These are phyloP conservation scores for Pelmatolapia mariae DNA, from an alignment of 2,113 vertebrate species.

Conservation along the genomic window DNA sequence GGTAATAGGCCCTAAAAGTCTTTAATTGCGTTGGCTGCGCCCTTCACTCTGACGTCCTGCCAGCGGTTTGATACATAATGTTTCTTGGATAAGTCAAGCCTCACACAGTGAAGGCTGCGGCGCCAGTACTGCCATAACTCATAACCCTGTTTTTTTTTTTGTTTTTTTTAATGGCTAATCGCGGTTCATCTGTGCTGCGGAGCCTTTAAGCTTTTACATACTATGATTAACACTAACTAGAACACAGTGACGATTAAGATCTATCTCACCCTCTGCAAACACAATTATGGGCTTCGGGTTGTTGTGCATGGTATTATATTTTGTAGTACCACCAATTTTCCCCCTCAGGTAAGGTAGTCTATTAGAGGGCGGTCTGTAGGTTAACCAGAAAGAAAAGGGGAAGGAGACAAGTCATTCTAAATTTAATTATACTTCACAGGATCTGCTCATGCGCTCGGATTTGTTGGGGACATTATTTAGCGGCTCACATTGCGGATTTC, in stretches of 20 bases:
- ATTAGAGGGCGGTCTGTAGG: not conserved
- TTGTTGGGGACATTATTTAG: conserved; percentile 19
- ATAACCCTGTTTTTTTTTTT: not conserved
- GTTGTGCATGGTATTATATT: not conserved
- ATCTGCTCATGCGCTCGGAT: not conserved
- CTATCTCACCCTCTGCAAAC: not conserved
- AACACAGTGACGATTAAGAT: not conserved
- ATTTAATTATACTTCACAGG: conserved; percentile 4
- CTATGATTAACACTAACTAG: not conserved
- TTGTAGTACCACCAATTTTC: not conserved
- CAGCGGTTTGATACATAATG: conserved; percentile 31
- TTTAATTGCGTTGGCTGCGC: conserved; percentile 37
- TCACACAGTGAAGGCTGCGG: conserved; percentile 19
- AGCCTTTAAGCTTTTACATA: not conserved
- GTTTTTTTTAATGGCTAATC: not conserved
- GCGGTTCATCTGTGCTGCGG: not conserved
- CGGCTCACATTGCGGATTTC: conserved; percentile 19
- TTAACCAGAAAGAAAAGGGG: not conserved
- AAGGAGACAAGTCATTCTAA: not conserved
- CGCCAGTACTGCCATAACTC: conserved; percentile 1
- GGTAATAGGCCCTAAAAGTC: conserved; percentile 35
- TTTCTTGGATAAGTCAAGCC: conserved; percentile 6
- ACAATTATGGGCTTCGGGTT: not conserved
- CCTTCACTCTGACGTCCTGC: conserved; percentile 43
- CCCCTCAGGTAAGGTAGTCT: not conserved